These are phyloP conservation scores for Zaprionus davidi DNA, from an alignment of 1,140 invertebrate species.

Conservation along the genomic window DNA sequence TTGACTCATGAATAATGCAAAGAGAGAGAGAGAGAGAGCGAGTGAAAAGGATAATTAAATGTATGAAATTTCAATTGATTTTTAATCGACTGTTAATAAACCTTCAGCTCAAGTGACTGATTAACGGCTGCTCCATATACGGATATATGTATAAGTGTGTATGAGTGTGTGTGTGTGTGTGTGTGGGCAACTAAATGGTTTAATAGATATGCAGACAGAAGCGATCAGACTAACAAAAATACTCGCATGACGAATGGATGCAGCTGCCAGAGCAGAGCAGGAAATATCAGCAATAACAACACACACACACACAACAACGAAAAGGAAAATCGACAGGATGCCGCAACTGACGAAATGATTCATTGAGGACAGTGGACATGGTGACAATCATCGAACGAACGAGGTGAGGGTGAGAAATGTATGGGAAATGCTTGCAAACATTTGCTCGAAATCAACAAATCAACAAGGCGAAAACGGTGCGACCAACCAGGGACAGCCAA, in stretches of 20 bases:
- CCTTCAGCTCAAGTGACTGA: conserved; percentile 35
- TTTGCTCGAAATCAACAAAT: conserved; percentile 77
- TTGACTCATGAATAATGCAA: conserved; percentile 56
- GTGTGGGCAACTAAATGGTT: conserved; percentile 11
- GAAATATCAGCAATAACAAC: conserved; percentile 47
- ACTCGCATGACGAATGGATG: conserved; percentile 64
- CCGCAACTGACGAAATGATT: conserved; percentile 63
- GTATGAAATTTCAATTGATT: conserved; percentile 73
- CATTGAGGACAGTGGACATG: conserved; percentile 56
- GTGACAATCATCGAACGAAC: conserved; percentile 48
- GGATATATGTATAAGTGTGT: not conserved
- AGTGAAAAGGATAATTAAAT: conserved; percentile 54
- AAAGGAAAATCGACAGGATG: conserved; percentile 42
- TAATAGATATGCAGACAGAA: conserved; percentile 19
- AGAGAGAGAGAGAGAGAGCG: not conserved
- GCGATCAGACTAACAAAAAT: conserved; percentile 35
- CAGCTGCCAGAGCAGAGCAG: conserved; percentile 20
- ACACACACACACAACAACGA: conserved; percentile 25
- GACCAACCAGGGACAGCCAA: not conserved
- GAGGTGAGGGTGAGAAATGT: conserved; percentile 15
- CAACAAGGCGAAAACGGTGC: conserved; percentile 41
- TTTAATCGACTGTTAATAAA: conserved; percentile 63
- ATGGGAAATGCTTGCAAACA: conserved; percentile 71
- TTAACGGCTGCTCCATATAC: conserved; percentile 27
- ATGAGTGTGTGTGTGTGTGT: not conserved